These are phyloP conservation scores for Caenorhabditis sp. DNA, from an alignment of 2,888 invertebrate species.

Conservation along the genomic window DNA sequence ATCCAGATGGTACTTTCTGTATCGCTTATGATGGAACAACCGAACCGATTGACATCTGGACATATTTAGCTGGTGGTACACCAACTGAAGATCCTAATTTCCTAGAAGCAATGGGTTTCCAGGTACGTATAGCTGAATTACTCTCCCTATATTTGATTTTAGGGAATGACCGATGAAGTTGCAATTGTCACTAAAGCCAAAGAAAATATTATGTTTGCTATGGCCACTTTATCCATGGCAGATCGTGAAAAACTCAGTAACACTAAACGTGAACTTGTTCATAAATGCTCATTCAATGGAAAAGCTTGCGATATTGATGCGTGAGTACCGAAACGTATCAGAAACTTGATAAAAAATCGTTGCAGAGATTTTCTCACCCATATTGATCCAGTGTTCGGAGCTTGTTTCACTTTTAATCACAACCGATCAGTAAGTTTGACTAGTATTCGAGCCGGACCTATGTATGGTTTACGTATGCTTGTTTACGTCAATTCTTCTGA, in stretches of 20 bases:
- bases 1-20: constrained; percentile 56
- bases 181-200: constrained; percentile 71
- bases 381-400: constrained; percentile 66
- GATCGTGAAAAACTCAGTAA: constrained; percentile 61
- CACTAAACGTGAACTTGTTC: constrained; percentile 67
- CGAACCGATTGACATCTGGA: constrained; percentile 58
- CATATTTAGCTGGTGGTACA: constrained; percentile 56
- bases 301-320: constrained; percentile 68
- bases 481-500: constrained; percentile 67
- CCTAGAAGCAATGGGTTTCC: constrained; percentile 68
- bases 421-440: constrained; percentile 57
- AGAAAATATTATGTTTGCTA: constrained; percentile 70
- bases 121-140: constrained; percentile 28
- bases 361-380: constrained; percentile 64
- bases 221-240: constrained; percentile 63
- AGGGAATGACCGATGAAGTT: constrained; percentile 71
- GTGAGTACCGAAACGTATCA: constrained; percentile 46
- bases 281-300: constrained; percentile 70
- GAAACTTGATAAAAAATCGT: no score
- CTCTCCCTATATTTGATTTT: constrained; percentile 7
- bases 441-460: constrained; percentile 67
- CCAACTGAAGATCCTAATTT: constrained; percentile 63
- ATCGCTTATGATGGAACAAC: constrained; percentile 62
- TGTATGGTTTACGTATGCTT: constrained; percentile 68
- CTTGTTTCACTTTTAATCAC: constrained; percentile 67